A percentile compares a stretch with the other conserved stretches of the same genome.
Conservation (phyloP, 2,113 vertebrate genomes). For the Excalfactoria chinensis region DNA sequence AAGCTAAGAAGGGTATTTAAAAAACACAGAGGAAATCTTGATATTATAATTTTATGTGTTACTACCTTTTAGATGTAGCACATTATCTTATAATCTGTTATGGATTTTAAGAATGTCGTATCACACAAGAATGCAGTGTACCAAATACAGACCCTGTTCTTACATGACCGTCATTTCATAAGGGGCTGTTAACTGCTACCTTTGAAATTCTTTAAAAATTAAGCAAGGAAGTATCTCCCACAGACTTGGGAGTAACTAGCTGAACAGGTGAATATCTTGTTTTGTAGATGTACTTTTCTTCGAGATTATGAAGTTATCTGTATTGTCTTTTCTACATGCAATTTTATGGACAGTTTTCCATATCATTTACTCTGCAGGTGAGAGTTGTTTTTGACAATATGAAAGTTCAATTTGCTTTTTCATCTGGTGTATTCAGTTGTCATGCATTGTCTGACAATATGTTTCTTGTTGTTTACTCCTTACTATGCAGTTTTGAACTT, state of each 20-base stretch:
- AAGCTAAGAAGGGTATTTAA: neutral
- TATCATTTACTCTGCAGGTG: neutral
- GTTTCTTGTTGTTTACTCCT: neutral
- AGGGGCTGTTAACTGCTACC: neutral
- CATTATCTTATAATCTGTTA: neutral
- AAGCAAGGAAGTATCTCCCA: neutral
- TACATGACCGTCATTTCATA: neutral
- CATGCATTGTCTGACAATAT: neutral
- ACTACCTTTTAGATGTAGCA: neutral
- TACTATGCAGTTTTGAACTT: neutral
- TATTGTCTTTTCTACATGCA: neutral
- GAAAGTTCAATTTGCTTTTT: constrained; percentile 10
- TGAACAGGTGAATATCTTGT: neutral
- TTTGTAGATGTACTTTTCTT: neutral
- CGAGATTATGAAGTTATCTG: neutral
- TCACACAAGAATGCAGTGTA: neutral
- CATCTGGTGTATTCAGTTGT: neutral
- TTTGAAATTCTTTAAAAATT: neutral
- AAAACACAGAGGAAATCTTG: neutral
- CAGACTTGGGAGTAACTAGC: neutral
- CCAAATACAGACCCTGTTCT: neutral
- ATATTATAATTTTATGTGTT: neutral
- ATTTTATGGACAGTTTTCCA: neutral
- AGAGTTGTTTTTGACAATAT: neutral
- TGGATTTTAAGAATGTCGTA: neutral